Percentiles rank a stretch among this genome's conserved stretches.
These are phyloP conservation scores for Nasonia vitripennis DNA, from an alignment of 1,140 invertebrate genomes.

Conservation along the genomic window DNA sequence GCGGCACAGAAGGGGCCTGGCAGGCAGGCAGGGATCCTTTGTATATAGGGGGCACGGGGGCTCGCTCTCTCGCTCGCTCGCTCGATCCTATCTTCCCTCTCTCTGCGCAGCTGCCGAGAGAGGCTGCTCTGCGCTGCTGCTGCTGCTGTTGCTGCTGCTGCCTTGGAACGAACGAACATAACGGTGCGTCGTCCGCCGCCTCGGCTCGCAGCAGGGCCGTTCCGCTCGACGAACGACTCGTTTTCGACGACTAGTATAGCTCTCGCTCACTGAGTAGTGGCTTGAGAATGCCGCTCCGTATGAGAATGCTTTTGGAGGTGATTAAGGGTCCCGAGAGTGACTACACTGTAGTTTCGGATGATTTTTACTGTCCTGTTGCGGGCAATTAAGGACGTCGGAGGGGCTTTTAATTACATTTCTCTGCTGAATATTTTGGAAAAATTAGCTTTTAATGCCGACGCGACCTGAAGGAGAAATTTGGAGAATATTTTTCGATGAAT, in stretches of 20 bases:
- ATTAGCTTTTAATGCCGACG: background rate
- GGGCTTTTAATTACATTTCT: background rate
- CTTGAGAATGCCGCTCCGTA: background rate
- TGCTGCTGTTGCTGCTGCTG: constrained; percentile 51
- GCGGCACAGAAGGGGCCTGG: constrained; percentile 59
- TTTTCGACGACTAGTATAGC: constrained; percentile 1
- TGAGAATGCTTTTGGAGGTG: background rate
- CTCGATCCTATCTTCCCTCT: constrained; percentile 63
- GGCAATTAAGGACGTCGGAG: background rate
- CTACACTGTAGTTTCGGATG: background rate
- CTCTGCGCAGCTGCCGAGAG: constrained; percentile 64
- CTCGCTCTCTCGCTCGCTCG: constrained; percentile 57
- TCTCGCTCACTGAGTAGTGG: background rate
- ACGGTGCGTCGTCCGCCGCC: constrained; percentile 50
- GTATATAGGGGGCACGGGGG: constrained; percentile 63
- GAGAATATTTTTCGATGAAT: background rate
- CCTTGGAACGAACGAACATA: constrained; percentile 20
- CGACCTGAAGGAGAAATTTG: background rate
- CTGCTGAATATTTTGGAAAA: background rate
- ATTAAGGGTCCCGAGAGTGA: background rate
- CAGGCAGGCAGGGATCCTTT: constrained; percentile 65
- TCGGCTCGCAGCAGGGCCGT: constrained; percentile 6
- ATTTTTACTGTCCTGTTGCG: background rate
- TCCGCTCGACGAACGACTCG: constrained; percentile 34
- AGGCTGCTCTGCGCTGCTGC: constrained; percentile 57